A percentile compares a stretch with the other conserved stretches of the same genome.
Conservation (phyloP, 2,888 invertebrate species). For the Ischnura elegans region DNA sequence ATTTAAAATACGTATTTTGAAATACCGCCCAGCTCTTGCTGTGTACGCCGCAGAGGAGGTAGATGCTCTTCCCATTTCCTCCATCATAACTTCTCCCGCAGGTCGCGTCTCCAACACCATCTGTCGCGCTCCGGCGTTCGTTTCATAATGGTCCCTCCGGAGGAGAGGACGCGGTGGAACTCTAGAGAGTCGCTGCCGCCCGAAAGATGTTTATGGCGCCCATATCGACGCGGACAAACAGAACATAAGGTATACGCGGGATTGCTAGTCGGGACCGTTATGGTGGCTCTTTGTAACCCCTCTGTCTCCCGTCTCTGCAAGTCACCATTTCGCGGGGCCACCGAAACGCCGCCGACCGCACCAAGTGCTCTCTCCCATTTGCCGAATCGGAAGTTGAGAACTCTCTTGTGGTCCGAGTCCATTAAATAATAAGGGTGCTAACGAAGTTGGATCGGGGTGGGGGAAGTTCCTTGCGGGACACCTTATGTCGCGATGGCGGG, state of each 20-base stretch:
- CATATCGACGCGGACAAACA: slow-evolving; percentile 13
- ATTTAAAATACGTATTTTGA: no score
- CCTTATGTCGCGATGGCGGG: neutral
- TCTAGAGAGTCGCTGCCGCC: neutral
- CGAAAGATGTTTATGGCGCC: slow-evolving; percentile 35
- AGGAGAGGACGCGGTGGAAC: neutral
- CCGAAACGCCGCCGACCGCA: neutral
- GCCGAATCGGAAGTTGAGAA: slow-evolving; percentile 13
- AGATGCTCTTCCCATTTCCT: neutral
- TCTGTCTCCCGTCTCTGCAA: neutral
- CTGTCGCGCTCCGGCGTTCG: neutral
- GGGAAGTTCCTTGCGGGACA: neutral
- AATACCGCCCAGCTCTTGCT: neutral
- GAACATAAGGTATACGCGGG: slow-evolving; percentile 13
- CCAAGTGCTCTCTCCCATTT: neutral
- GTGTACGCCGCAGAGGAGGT: neutral
- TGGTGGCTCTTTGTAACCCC: neutral
- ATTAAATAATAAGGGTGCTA: slow-evolving; percentile 25
- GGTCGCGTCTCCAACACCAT: neutral
- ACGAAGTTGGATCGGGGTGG: neutral
- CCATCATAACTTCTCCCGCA: no score
- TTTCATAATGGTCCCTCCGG: neutral
- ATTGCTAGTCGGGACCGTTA: neutral
- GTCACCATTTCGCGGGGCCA: neutral
- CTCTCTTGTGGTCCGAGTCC: slow-evolving; percentile 2